A percentile compares a stretch with the other conserved stretches of the same genome.
phyloP scores from a whole-genome alignment of 2,888 invertebrate species.

The Nomada ferruginata region DNA sequence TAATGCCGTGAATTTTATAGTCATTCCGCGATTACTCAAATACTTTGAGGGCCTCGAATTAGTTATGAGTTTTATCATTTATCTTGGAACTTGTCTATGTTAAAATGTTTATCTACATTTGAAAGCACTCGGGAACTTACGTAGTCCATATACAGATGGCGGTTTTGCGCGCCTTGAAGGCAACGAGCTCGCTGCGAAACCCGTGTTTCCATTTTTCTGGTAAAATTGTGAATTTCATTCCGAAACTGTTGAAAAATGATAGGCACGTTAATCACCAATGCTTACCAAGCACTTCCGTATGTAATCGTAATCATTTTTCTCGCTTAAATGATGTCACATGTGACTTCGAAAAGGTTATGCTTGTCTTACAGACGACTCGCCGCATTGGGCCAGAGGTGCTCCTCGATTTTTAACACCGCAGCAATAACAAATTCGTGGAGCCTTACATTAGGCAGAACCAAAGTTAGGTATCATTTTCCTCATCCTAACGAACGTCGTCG shows the following conservation, averaged over 20 bases:
- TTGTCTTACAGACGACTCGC: slow-evolving; percentile 42
- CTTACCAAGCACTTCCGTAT: slow-evolving; percentile 70
- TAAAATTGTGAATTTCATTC: background rate
- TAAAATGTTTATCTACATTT: too few species aligned
- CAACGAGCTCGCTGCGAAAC: too few species aligned
- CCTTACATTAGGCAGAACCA: slow-evolving; percentile 79
- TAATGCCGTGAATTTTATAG: too few species aligned
- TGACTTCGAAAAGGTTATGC: slow-evolving; percentile 1
- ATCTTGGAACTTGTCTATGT: too few species aligned
- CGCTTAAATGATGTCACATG: background rate
- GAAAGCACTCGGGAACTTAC: too few species aligned
- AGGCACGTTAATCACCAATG: slow-evolving; percentile 60
- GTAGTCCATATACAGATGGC: too few species aligned
- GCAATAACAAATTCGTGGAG: slow-evolving; percentile 69
- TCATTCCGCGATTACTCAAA: too few species aligned
- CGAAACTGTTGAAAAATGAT: slow-evolving; percentile 58
- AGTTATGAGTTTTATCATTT: too few species aligned
- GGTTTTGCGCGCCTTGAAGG: too few species aligned
- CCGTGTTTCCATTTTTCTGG: too few species aligned
- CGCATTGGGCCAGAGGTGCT: slow-evolving; percentile 17
- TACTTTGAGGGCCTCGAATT: too few species aligned
- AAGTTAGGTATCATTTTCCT: slow-evolving; percentile 90
- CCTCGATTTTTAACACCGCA: slow-evolving; percentile 17
- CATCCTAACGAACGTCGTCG: slow-evolving; percentile 90
- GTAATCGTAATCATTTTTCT: slow-evolving; percentile 31